Evolutionary conservation across 2,797 vertebrate species (phyloP).

Genomic region (Heliangelus exortis): DNA sequence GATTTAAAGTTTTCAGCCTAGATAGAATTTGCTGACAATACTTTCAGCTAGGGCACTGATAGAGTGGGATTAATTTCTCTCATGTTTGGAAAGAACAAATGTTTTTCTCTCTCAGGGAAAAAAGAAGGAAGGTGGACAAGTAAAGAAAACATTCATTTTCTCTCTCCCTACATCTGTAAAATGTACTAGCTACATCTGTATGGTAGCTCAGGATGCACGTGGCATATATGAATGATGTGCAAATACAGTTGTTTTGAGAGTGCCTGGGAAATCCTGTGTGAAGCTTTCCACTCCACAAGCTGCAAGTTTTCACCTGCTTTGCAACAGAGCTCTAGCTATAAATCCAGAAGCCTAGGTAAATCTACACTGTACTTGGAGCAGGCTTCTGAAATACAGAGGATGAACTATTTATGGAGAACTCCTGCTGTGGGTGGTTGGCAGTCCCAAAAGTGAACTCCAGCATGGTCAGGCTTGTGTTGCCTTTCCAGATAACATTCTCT

Average conservation of each 20-base stretch:
- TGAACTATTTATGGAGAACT: not conserved
- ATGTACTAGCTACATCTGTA: not conserved
- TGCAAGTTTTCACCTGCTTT: not conserved
- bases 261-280: not conserved
- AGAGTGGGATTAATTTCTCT: slow-evolving; percentile 32
- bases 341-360: not conserved
- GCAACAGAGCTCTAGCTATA: not conserved
- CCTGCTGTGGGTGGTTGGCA: not conserved
- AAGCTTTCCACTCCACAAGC: not conserved
- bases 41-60: not conserved
- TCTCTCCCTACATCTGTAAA: not conserved
- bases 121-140: not conserved
- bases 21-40: slow-evolving; percentile 61
- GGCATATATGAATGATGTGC: not conserved
- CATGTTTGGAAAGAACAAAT: not conserved
- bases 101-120: not conserved
- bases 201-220: fast-evolving
- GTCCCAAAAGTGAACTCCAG: not conserved
- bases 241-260: not conserved
- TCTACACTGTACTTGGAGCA: not conserved
- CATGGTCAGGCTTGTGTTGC: not conserved
- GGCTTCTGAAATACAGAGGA: not conserved
- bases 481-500: not conserved
- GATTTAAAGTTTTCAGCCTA: slow-evolving; percentile 40
- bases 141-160: not conserved